A percentile compares a stretch with the other conserved stretches of the same genome.
Conservation (phyloP, 1,140 invertebrate genomes). For the Drosophila sucinea region DNA sequence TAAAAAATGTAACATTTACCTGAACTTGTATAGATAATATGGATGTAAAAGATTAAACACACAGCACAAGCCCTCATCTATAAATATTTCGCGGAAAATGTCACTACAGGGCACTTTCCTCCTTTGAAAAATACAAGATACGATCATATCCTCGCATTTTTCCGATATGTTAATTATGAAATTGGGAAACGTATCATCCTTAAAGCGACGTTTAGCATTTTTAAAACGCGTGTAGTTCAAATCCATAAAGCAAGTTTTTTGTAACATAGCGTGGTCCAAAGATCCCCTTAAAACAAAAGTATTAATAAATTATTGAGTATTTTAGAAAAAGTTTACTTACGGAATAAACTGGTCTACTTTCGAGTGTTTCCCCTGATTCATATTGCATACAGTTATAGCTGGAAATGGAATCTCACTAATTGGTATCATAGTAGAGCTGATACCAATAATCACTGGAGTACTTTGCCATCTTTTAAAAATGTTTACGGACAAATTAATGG, state of each 20-base stretch:
- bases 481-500: slow-evolving; percentile 87
- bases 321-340: slow-evolving; percentile 26
- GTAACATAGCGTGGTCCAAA: slow-evolving; percentile 62
- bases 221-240: slow-evolving; percentile 46
- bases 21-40: slow-evolving; percentile 86
- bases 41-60: slow-evolving; percentile 90
- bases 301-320: not conserved
- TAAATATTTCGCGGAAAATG: slow-evolving; percentile 90
- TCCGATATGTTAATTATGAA: slow-evolving; percentile 57
- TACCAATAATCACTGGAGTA: slow-evolving; percentile 89
- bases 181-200: slow-evolving; percentile 53
- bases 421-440: slow-evolving; percentile 86
- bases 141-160: slow-evolving; percentile 63
- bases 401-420: slow-evolving; percentile 89
- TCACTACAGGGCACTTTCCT: slow-evolving; percentile 86
- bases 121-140: slow-evolving; percentile 51
- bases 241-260: slow-evolving; percentile 64
- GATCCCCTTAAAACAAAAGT: slow-evolving; percentile 38
- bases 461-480: slow-evolving; percentile 88
- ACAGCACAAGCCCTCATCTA: slow-evolving; percentile 92
- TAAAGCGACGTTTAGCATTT: slow-evolving; percentile 24
- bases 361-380: slow-evolving; percentile 89
- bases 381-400: slow-evolving; percentile 91
- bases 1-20: slow-evolving; percentile 22
- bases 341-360: slow-evolving; percentile 55